Base-by-base conservation (phyloP, 2,888 invertebrate genomes). In the Cryptocephalus moraei region DNA sequence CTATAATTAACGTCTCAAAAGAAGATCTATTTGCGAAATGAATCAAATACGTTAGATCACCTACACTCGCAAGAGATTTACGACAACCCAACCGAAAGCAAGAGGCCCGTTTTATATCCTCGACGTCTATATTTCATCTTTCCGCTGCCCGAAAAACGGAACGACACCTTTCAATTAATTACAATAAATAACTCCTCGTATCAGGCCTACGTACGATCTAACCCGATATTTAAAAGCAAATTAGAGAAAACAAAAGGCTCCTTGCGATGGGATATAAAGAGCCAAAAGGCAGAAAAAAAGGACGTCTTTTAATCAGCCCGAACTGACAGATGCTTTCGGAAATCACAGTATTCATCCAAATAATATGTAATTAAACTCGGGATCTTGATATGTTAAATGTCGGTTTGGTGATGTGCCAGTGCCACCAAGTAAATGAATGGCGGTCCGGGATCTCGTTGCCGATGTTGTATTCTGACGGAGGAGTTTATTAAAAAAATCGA, bases 331-430 rank as follows among this genome's bases (percentile, higher is more conserved):
- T 55, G 52, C 58, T 53, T 55, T 55, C 49, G 57, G 58, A 68
- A 66, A 67, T 66, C 64, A 67, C 63, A 61, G 65, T 64, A 59
- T 62, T 60, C 62, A 55, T 49, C 59, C 52, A 62, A 64, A 67
- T 67, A 63, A 61, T 65, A 65, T 68, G 66, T 66, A 68, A 69
- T 69, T 69, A 69, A 65, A 63, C 46, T 53, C 52, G 53, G 57
- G 48, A 59, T 62, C 63, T 65, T 68, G 69, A 69, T 64, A 67
- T 63, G 68, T 67, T 69, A 68, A 68, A 62, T 64, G 63, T 58
- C 62, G 60, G 56, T 54, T 61, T 59, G 59, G 56, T 63, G 63
- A 64, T 61, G 63, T 60, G 65, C 63, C 59, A 67, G 63, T 67
- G 67, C 69, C 67, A 67, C 67, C 66, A 68, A 68, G 50, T 53